Percentiles rank a stretch among this genome's conserved stretches.
Conservation (phyloP, 2,888 invertebrate genomes). For the Rhogogaster chlorosoma region DNA sequence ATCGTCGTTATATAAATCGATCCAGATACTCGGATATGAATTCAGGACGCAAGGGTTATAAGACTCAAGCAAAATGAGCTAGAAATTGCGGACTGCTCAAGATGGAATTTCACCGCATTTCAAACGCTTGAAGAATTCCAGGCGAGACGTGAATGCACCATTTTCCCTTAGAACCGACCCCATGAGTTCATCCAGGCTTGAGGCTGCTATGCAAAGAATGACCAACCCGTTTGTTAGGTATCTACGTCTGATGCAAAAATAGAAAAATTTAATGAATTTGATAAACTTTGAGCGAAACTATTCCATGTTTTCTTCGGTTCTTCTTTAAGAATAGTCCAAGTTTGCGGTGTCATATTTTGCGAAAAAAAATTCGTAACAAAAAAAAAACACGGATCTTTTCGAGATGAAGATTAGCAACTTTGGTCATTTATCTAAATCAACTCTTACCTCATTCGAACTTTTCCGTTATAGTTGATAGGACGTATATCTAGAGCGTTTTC, state of each 20-base stretch:
- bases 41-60: constrained; percentile 1
- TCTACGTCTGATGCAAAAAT: not conserved
- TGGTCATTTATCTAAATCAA: not conserved
- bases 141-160: constrained; percentile 30
- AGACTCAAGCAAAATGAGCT: not conserved
- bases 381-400: not conserved
- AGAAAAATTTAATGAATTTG: not conserved
- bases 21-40: not conserved
- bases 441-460: not conserved
- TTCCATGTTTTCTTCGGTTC: not conserved
- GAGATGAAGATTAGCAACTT: constrained; percentile 12
- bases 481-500: not conserved
- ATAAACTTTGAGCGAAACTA: not conserved
- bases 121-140: constrained; percentile 37
- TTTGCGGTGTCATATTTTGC: not conserved
- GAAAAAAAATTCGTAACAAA: too few relatives aligned
- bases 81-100: constrained; percentile 6
- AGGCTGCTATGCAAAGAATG: constrained; percentile 23
- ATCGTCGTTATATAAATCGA: constrained; percentile 18
- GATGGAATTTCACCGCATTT: constrained; percentile 42
- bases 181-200: not conserved
- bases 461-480: not conserved
- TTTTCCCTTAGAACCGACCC: not conserved
- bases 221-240: not conserved
- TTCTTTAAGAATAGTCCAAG: not conserved